Evolutionary conservation across 2,113 vertebrate species (phyloP).

Genomic region (Galeopterus variegatus): DNA sequence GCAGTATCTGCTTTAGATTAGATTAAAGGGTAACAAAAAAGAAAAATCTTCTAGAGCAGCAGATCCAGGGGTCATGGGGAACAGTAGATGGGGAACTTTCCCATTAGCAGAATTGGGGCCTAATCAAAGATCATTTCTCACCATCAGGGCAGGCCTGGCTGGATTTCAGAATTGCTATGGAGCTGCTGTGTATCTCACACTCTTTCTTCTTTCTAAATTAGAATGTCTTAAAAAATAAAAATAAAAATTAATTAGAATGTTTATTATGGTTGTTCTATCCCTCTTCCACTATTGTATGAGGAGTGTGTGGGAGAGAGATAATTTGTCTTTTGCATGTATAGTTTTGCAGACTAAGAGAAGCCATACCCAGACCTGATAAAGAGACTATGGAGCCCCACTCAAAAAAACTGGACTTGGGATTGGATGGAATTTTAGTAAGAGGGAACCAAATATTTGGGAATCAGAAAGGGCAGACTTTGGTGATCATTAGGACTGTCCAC

Average conservation of each 20-base stretch:
- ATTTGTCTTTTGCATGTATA: background rate
- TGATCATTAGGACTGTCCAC: background rate
- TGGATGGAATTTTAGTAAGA: background rate
- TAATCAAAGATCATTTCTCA: background rate
- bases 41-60: constrained; percentile 8
- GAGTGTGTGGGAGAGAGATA: background rate
- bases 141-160: background rate
- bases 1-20: background rate
- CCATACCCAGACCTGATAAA: background rate
- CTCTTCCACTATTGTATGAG: background rate
- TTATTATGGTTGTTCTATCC: background rate
- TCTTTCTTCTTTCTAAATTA: background rate
- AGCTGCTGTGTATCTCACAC: background rate
- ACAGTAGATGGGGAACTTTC: background rate
- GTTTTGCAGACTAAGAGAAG: background rate
- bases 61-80: background rate
- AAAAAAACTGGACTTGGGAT: background rate
- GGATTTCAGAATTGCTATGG: background rate
- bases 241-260: no score
- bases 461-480: background rate
- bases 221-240: no score
- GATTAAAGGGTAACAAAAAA: background rate
- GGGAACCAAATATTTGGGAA: background rate
- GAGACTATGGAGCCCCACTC: background rate
- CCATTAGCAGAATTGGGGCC: background rate